Evolutionary conservation across 2,888 invertebrate genomes (phyloP).

Genomic region (Troides oblongomaculatus): DNA sequence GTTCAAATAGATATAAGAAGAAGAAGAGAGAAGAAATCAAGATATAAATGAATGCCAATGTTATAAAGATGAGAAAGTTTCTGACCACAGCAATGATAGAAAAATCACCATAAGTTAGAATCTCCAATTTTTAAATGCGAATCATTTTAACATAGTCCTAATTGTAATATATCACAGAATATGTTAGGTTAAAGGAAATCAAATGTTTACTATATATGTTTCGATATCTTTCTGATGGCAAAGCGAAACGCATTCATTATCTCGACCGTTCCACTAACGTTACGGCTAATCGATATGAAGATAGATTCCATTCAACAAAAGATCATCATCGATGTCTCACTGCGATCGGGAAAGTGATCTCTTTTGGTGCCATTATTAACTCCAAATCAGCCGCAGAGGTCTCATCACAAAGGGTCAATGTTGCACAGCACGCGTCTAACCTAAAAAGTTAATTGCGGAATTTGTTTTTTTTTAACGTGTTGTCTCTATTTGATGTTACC

Average conservation of each 20-base stretch:
- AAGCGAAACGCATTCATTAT: constrained; percentile 41
- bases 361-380: constrained; percentile 70
- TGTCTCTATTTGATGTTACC: constrained; percentile 24
- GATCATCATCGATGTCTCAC: constrained; percentile 73
- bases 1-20: no score
- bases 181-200: background rate
- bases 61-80: no score
- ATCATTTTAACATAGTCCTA: no score
- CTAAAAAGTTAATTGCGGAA: constrained; percentile 34
- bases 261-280: constrained; percentile 56
- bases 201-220: constrained; percentile 22
- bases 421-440: constrained; percentile 37
- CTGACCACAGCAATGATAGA: no score
- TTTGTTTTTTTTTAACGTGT: constrained; percentile 27
- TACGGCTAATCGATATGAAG: constrained; percentile 59
- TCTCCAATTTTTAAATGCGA: no score
- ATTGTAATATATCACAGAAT: no score
- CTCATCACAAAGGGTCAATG: constrained; percentile 49
- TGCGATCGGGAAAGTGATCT: constrained; percentile 69
- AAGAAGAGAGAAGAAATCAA: no score
- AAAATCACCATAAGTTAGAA: no score
- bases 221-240: constrained; percentile 43
- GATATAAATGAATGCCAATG: no score
- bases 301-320: constrained; percentile 72
- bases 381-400: constrained; percentile 68